Percentiles rank a stretch among this genome's conserved stretches.
Conservation (phyloP, 2,888 invertebrate species). For the Drosophila melanosoma region DNA sequence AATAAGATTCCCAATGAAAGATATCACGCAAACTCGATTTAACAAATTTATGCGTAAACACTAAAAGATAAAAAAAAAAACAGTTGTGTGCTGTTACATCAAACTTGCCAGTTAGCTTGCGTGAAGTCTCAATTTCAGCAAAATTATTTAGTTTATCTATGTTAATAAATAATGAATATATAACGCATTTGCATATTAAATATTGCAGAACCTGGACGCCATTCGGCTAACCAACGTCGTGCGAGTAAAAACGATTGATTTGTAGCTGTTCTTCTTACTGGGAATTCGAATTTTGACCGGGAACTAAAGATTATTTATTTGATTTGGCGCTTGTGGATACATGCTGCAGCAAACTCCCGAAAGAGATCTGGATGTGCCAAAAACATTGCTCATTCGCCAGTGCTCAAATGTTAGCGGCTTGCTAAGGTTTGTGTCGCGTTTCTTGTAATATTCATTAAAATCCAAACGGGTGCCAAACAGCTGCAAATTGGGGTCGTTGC, state of each 20-base stretch:
- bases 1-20: neutral
- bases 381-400: constrained; percentile 86
- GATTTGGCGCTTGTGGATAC: constrained; percentile 1
- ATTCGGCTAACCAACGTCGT: neutral
- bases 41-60: neutral
- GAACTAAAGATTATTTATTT: neutral
- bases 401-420: constrained; percentile 88
- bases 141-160: constrained; percentile 14
- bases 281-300: neutral
- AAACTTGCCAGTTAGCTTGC: neutral
- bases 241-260: neutral
- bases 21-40: neutral
- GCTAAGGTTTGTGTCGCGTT: constrained; percentile 91
- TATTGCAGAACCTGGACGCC: constrained; percentile 20
- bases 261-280: constrained; percentile 10
- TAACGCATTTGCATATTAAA: constrained; percentile 12
- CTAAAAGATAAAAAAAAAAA: neutral
- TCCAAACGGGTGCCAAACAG: constrained; percentile 96
- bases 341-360: constrained; percentile 26
- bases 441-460: constrained; percentile 97
- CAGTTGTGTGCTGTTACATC: neutral
- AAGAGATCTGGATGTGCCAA: constrained; percentile 16
- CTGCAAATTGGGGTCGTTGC: constrained; percentile 94
- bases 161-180: constrained; percentile 1
- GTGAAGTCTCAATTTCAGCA: constrained; percentile 18